phyloP scores from a whole-genome alignment of 2,888 invertebrate genomes.

The Poecilus cupreus region DNA sequence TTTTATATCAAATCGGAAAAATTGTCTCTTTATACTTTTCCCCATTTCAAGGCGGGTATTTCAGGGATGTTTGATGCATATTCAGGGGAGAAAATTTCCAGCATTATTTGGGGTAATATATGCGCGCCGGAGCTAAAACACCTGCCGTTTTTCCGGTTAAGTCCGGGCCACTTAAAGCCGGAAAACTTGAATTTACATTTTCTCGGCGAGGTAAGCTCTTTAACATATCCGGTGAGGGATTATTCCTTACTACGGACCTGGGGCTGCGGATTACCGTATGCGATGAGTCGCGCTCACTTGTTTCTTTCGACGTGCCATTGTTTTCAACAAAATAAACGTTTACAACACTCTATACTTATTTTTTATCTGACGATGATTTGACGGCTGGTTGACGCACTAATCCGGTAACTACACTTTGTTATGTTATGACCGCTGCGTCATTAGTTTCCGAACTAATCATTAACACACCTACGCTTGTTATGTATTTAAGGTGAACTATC shows the following conservation, averaged over 20 bases:
- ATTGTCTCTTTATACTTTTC: neutral
- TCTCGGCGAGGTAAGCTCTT: conserved; percentile 44
- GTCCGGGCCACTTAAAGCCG: conserved; percentile 35
- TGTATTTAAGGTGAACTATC: too few relatives aligned
- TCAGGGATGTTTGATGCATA: neutral
- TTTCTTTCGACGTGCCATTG: neutral
- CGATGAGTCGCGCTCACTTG: neutral
- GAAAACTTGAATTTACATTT: conserved; percentile 47
- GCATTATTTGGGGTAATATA: conserved; percentile 16
- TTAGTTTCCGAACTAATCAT: too few relatives aligned
- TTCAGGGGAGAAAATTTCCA: neutral
- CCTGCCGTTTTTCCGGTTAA: conserved; percentile 22
- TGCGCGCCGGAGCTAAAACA: conserved; percentile 30
- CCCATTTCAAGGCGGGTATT: neutral
- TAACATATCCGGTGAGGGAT: conserved; percentile 44
- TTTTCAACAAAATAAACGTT: conserved; percentile 2
- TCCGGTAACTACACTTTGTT: too few relatives aligned
- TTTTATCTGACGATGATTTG: neutral
- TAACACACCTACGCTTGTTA: too few relatives aligned
- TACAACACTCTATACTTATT: too few relatives aligned
- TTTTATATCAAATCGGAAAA: neutral
- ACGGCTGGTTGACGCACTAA: too few relatives aligned
- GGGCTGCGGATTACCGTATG: conserved; percentile 2
- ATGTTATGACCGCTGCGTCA: too few relatives aligned
- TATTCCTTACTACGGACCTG: conserved; percentile 24